Evolutionary conservation across 1,140 invertebrate genomes (phyloP).

Genomic region (Episyrphus balteatus): DNA sequence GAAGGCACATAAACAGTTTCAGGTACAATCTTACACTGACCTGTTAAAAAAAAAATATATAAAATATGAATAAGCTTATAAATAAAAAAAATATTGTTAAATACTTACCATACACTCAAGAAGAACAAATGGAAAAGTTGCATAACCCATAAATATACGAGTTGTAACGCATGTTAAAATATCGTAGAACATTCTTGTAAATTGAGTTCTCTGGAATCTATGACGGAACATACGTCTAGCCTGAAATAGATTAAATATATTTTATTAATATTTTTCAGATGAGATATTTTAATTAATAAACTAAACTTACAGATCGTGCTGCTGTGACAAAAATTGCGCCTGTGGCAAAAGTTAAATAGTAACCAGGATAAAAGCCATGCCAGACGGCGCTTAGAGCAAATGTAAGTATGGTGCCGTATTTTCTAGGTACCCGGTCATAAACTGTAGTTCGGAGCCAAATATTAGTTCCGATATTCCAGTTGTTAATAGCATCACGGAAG

Average conservation of each 20-base stretch:
- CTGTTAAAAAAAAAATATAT: slow-evolving; percentile 15
- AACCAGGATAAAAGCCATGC: slow-evolving; percentile 97
- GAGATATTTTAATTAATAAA: neutral
- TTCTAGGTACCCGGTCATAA: slow-evolving; percentile 64
- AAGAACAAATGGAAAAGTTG: slow-evolving; percentile 81
- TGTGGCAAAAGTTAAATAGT: slow-evolving; percentile 88
- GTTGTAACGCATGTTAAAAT: slow-evolving; percentile 63
- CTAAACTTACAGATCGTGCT: slow-evolving; percentile 56
- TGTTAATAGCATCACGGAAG: slow-evolving; percentile 67
- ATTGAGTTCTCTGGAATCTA: slow-evolving; percentile 36
- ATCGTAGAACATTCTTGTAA: slow-evolving; percentile 60
- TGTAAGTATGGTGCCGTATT: slow-evolving; percentile 56
- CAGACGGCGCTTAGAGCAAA: slow-evolving; percentile 86
- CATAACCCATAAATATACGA: slow-evolving; percentile 72
- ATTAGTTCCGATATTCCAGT: slow-evolving; percentile 90
- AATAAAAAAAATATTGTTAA: neutral
- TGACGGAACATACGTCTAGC: slow-evolving; percentile 65
- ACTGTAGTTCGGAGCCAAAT: slow-evolving; percentile 76
- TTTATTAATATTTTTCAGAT: neutral
- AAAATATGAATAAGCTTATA: neutral
- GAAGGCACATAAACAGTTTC: slow-evolving; percentile 53
- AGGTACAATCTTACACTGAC: slow-evolving; percentile 51
- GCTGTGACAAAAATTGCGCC: slow-evolving; percentile 79
- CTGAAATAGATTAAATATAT: slow-evolving; percentile 34
- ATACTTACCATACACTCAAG: slow-evolving; percentile 55